These are phyloP conservation scores for Acanthoscelides obtectus DNA, from an alignment of 2,888 invertebrate genomes.

Conservation along the genomic window DNA sequence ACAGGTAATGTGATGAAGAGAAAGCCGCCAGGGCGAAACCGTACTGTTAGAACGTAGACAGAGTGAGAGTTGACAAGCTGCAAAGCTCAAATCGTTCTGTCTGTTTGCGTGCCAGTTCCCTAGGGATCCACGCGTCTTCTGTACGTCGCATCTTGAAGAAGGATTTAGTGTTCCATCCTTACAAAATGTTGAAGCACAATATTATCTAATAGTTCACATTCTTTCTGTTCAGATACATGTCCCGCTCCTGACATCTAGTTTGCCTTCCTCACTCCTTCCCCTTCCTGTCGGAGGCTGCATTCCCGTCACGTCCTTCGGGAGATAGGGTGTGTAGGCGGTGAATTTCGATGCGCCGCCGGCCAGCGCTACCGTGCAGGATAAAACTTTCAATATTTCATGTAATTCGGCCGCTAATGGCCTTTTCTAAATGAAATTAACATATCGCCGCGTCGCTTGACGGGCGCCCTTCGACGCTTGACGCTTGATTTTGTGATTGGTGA, in stretches of 20 bases:
- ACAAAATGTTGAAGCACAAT: no score
- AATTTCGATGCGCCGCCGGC: neutral
- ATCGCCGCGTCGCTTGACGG: constrained; percentile 25
- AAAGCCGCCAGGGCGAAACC: no score
- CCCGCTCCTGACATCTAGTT: neutral
- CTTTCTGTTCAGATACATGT: neutral
- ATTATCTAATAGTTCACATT: no score
- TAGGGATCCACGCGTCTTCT: no score
- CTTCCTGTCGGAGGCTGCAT: neutral
- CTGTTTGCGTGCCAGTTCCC: no score
- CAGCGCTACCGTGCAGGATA: constrained; percentile 5
- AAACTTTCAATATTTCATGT: constrained; percentile 17
- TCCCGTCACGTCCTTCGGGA: neutral
- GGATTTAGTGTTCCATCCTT: no score
- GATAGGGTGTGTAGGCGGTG: neutral
- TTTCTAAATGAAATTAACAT: constrained; percentile 31
- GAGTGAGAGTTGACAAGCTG: no score
- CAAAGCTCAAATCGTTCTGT: no score
- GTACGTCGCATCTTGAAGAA: no score
- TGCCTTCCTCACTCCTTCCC: neutral
- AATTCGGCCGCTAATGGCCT: constrained; percentile 18
- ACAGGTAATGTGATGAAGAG: no score
- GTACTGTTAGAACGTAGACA: no score
- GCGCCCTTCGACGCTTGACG: neutral
- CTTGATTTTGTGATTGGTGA: neutral